Evolutionary conservation across 2,113 vertebrate genomes (phyloP).

Genomic region (Phylloscopus whistleri): DNA sequence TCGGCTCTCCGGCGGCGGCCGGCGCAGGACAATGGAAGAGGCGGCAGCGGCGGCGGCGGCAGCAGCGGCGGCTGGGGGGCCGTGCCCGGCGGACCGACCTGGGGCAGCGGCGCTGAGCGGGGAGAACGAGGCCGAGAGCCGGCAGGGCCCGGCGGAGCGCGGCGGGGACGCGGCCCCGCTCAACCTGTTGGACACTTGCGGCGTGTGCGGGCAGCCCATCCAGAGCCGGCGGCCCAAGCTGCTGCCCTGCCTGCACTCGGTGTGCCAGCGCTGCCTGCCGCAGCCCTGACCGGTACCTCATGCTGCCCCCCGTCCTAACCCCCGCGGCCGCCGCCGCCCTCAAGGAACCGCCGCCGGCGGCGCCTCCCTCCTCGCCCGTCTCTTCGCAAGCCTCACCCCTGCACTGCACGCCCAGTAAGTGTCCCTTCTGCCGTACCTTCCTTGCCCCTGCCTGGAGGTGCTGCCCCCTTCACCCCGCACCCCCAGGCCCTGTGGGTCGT

Average conservation of each 20-base stretch:
- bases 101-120: slow-evolving; percentile 71
- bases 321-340: neutral
- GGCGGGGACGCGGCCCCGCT: slow-evolving; percentile 75
- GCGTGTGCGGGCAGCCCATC: slow-evolving; percentile 88
- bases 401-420: slow-evolving; percentile 74
- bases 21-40: slow-evolving; percentile 60
- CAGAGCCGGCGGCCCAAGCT: slow-evolving; percentile 93
- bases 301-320: slow-evolving; percentile 69
- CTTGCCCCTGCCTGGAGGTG: too few relatives aligned
- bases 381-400: slow-evolving; percentile 57
- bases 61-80: neutral
- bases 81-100: slow-evolving; percentile 1
- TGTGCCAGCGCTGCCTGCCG: slow-evolving; percentile 91
- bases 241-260: slow-evolving; percentile 90
- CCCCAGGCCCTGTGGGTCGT: neutral
- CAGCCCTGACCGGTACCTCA: slow-evolving; percentile 81
- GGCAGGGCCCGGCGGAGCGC: slow-evolving; percentile 80
- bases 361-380: slow-evolving; percentile 13
- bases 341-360: slow-evolving; percentile 17
- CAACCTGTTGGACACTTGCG: slow-evolving; percentile 95
- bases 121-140: slow-evolving; percentile 93
- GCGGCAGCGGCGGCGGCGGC: neutral
- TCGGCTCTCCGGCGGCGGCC: neutral
- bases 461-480: neutral
- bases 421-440: neutral